phyloP scores from a whole-genome alignment of 2,797 vertebrate genomes.

The Diglossa cyanea region DNA sequence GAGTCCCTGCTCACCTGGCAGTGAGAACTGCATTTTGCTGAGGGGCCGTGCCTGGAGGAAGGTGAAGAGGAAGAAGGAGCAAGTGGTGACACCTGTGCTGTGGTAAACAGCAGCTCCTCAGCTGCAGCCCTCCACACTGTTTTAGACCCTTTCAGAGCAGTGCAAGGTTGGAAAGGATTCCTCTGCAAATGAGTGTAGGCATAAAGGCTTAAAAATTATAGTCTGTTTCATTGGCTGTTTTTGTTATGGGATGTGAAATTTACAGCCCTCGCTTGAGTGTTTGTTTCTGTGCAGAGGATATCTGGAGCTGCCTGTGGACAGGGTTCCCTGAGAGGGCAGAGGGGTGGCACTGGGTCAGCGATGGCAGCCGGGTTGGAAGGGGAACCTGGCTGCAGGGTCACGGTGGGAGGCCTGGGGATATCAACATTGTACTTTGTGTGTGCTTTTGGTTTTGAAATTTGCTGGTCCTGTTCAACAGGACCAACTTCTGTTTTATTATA shows the following conservation, averaged over 20 bases:
- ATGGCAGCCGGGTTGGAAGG: neutral
- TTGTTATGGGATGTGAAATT: accelerated
- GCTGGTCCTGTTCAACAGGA: accelerated
- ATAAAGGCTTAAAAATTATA: neutral
- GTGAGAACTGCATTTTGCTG: accelerated
- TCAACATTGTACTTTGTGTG: neutral
- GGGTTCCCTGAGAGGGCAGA: accelerated
- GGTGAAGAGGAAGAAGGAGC: neutral
- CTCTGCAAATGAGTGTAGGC: accelerated
- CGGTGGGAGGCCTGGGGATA: neutral
- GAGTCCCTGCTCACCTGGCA: accelerated
- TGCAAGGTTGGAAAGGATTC: neutral
- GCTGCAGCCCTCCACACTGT: accelerated
- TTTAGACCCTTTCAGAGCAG: neutral
- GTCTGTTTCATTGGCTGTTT: neutral
- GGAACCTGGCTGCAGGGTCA: neutral
- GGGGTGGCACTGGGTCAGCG: neutral
- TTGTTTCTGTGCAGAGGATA: neutral
- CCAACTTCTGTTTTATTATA: neutral
- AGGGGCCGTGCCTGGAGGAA: neutral
- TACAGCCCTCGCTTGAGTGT: accelerated
- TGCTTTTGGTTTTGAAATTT: neutral
- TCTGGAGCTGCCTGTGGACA: accelerated
- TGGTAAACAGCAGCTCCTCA: neutral
- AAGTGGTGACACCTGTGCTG: accelerated